Base-by-base conservation (phyloP, 2,888 invertebrate genomes). In the Pachydiplax longipennis region DNA sequence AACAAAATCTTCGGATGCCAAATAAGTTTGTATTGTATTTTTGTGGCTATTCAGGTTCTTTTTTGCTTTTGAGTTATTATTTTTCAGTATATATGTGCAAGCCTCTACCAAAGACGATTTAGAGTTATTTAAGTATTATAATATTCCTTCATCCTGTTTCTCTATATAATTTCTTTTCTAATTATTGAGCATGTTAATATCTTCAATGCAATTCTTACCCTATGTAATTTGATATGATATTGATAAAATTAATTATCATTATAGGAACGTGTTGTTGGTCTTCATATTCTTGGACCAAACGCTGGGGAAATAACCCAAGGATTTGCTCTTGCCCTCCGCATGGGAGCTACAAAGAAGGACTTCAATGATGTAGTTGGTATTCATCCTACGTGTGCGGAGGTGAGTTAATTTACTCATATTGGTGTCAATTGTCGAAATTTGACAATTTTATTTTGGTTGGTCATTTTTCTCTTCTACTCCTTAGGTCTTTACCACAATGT, bases 281-380 rank as follows among this genome's bases (percentile, higher is more conserved):
- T 95, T 91, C 96, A 96, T 93, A 93, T 95, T 81, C 92, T 95
- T 10, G 95, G 95, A 6, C 96, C 96, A 0, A 95, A 95, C 93
- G 96, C 96, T 81, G 96, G 95, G 1, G 96, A 96, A 93, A 94
- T 96, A 35, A 95, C 95, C 91, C 96, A 96, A 93, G 96, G 96
- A 25, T 96, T 95, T 93, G 95, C 95, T 80, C 93, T 95, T 18
- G 96, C 94, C 2, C 92, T 96, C 91, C 95, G 94, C 92, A 93
- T 95, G 91, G 94, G 94, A 22, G 95, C 95, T 13, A 95, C 94
- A 13, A 95, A 95, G 92, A 92, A 93, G 6, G 95, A 95, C 92
- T 95, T 96, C 92, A 95, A 95, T 92, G 92, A 93, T 48, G 94
- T 95, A 0, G 94, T 96, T 90, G 96, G 95, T 81, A 96, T 96